These are phyloP conservation scores for Meteorus cinctellus DNA, from an alignment of 2,888 invertebrate species.

Conservation along the genomic window DNA sequence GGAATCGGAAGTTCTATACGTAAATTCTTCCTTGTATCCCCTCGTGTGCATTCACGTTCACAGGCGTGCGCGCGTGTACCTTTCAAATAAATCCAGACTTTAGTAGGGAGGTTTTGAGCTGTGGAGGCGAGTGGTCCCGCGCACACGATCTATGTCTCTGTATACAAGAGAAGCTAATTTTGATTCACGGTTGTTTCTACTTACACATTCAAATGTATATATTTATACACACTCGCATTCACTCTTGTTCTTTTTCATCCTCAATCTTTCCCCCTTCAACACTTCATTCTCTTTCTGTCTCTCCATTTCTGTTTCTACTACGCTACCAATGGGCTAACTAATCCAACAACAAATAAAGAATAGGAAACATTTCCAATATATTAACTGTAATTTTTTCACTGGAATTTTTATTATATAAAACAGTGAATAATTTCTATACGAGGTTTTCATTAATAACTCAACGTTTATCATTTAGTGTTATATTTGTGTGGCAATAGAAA, in stretches of 20 bases:
- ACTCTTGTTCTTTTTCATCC: no score
- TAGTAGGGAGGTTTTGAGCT: background rate
- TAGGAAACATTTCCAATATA: background rate
- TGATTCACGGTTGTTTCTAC: conserved; percentile 53
- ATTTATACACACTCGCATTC: background rate
- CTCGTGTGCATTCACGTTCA: background rate
- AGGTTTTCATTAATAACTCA: no score
- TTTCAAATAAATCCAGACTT: background rate
- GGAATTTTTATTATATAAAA: no score
- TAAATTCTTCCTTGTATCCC: background rate
- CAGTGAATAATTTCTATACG: no score
- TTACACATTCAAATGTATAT: background rate
- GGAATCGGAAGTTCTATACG: background rate
- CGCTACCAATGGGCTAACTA: no score
- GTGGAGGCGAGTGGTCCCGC: background rate
- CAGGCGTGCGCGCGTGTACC: background rate
- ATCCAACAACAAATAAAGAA: background rate
- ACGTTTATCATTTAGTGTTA: no score
- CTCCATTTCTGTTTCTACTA: no score
- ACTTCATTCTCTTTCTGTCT: no score
- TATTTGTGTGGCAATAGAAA: no score
- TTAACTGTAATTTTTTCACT: no score
- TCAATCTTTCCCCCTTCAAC: no score
- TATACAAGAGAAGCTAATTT: conserved; percentile 60
- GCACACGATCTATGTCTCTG: conserved; percentile 36